Evolutionary conservation across 2,888 invertebrate species (phyloP), one percentile per base, ranked within the genome.

Genomic region (Mimachlamys varia): DNA sequence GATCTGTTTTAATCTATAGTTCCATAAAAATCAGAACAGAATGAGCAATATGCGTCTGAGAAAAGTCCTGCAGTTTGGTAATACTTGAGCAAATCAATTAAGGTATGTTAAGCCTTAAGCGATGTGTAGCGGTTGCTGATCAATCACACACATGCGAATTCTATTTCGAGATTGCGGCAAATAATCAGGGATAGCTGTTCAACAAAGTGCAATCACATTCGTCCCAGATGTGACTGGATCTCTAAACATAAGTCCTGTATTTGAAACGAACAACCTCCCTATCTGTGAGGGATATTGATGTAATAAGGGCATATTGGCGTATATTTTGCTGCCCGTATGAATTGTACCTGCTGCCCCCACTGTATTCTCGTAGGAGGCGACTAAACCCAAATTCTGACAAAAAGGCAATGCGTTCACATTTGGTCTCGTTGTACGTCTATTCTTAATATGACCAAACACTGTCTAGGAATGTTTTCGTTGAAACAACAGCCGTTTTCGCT

Each of bases 101-200:
- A 33, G 76, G 76, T 76, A 27, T 76, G 19, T 76, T 76, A 58
- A 33, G 76, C 76, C 33, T 33, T 76, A 76, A 76, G 76, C 76
- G 76, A 76, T 76, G 27, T 33, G 76, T 76, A 27, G 27, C 76
- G 76, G 0, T 76, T 7, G 13, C 22, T 15, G 76, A 76, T 76
- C 76, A 76, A 76, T 76, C 76, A 76, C 3, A 76, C 76, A 33
- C 76, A 58, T 19, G 58, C 10, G 22, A 76, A 33, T 76, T 76
- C 76, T 76, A 76, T 76, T 76, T 76, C 27, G 33, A 33, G 76
- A 76, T 76, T 27, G 5, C 76, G 7, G 33, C 76, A 7, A 76
- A 76, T 76, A 76, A 76, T 76, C 76, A 76, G 33, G 15, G 76
- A 76, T 76, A 76, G 76, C 76, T 76, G 27, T 76, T 33, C 76